Percentiles rank a stretch among this genome's conserved stretches.
Conservation (phyloP, 2,888 invertebrate species). For the Mermis nigrescens region DNA sequence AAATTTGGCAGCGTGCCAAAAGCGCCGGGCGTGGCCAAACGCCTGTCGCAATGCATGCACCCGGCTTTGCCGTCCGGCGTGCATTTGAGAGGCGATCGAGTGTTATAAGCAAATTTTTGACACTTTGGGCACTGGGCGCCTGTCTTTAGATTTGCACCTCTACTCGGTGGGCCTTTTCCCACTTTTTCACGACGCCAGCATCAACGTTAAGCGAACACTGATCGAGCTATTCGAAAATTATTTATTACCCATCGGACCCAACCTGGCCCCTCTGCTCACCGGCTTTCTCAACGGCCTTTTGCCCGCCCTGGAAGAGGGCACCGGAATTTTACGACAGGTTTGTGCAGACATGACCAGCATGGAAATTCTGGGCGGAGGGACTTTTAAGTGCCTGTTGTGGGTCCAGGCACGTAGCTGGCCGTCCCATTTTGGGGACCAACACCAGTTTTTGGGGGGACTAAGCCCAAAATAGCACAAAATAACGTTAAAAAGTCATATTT, state of each 20-base stretch:
- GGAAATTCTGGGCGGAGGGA: no score
- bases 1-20: conserved; percentile 68
- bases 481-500: no score
- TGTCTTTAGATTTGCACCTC: conserved; percentile 17
- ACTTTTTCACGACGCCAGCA: conserved; percentile 64
- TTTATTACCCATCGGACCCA: conserved; percentile 58
- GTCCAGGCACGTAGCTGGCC: no score
- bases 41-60: conserved; percentile 78
- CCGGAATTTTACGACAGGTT: no score
- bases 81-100: conserved; percentile 69
- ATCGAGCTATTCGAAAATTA: conserved; percentile 64
- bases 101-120: conserved; percentile 75
- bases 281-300: conserved; percentile 69
- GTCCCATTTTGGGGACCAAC: no score
- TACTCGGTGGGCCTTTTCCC: conserved; percentile 56
- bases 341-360: no score
- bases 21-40: conserved; percentile 64
- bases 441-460: no score
- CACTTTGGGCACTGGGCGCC: conserved; percentile 47
- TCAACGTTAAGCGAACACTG: conserved; percentile 63
- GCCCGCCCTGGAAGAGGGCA: conserved; percentile 45
- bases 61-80: conserved; percentile 74
- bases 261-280: conserved; percentile 56
- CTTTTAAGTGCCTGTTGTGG: no score
- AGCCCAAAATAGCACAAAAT: no score